These are phyloP conservation scores for Cordylochernes scorpioides DNA, from an alignment of 2,888 invertebrate species.

Conservation along the genomic window DNA sequence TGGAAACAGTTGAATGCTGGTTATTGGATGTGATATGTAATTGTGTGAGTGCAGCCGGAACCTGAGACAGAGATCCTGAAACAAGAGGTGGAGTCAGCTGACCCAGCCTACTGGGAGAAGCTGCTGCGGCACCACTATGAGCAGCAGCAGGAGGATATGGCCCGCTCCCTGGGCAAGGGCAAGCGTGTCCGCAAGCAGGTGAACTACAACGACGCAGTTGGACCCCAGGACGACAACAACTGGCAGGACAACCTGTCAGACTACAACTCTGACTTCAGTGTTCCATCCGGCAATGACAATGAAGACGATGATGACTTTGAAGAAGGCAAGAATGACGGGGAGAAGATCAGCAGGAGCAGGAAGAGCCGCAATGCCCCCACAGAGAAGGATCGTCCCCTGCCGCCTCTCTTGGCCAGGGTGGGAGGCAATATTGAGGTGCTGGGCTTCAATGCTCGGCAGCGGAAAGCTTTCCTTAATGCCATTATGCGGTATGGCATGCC, in stretches of 20 bases:
- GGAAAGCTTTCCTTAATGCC: slow-evolving; percentile 95
- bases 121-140: slow-evolving; percentile 92
- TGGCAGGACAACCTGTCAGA: slow-evolving; percentile 93
- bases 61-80: slow-evolving; percentile 89
- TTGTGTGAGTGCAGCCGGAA: slow-evolving; percentile 34
- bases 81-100: slow-evolving; percentile 91
- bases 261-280: slow-evolving; percentile 85
- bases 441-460: slow-evolving; percentile 90
- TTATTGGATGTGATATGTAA: not conserved
- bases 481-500: slow-evolving; percentile 99
- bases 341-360: slow-evolving; percentile 28
- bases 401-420: slow-evolving; percentile 80
- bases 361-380: slow-evolving; percentile 40
- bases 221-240: slow-evolving; percentile 46
- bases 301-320: slow-evolving; percentile 95
- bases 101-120: slow-evolving; percentile 99
- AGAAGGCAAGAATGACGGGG: slow-evolving; percentile 46
- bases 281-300: slow-evolving; percentile 54
- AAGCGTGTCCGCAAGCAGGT: slow-evolving; percentile 85
- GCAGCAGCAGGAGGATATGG: slow-evolving; percentile 92
- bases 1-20: not conserved
- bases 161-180: slow-evolving; percentile 46
- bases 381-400: slow-evolving; percentile 71
- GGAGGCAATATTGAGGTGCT: slow-evolving; percentile 96
- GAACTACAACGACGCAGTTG: slow-evolving; percentile 59